Percentiles rank a stretch among this genome's conserved stretches.
phyloP scores from a whole-genome alignment of 2,888 invertebrate species.

The Dynastes tityus region DNA sequence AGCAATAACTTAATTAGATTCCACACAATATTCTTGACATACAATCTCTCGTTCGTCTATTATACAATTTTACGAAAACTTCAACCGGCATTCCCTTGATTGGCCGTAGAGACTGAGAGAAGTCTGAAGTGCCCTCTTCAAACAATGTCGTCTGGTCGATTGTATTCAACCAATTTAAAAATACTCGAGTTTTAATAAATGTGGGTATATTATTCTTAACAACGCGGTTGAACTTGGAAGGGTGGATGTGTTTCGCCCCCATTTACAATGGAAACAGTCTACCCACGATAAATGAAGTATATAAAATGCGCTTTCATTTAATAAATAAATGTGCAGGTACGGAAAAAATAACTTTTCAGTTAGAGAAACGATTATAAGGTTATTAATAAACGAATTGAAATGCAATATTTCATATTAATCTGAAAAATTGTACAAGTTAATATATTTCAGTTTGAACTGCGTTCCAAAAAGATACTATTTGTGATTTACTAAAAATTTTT shows the following conservation, averaged over 20 bases:
- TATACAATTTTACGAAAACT: conserved; percentile 16
- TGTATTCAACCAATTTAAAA: conserved; percentile 39
- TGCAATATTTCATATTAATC: not conserved
- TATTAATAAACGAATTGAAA: not conserved
- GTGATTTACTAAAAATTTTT: not conserved
- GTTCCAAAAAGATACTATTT: not conserved
- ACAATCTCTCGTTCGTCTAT: not conserved
- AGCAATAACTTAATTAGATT: too few relatives aligned
- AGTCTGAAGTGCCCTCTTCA: conserved; percentile 39
- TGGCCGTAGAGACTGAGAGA: conserved; percentile 18
- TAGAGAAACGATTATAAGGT: not conserved
- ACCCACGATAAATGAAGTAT: not conserved
- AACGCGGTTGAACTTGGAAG: not conserved
- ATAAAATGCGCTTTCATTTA: not conserved
- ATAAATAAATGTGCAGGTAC: not conserved
- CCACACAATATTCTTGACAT: too few relatives aligned
- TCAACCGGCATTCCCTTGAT: conserved; percentile 8
- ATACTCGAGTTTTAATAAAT: conserved; percentile 45
- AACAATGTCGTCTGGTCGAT: conserved; percentile 39
- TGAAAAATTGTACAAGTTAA: not conserved
- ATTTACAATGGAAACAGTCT: not conserved
- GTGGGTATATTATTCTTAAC: conserved; percentile 41
- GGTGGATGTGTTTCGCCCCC: not conserved
- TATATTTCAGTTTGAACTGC: not conserved
- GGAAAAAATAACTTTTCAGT: not conserved